phyloP scores from a whole-genome alignment of 2,797 vertebrate genomes.

The Coendou prehensilis region DNA sequence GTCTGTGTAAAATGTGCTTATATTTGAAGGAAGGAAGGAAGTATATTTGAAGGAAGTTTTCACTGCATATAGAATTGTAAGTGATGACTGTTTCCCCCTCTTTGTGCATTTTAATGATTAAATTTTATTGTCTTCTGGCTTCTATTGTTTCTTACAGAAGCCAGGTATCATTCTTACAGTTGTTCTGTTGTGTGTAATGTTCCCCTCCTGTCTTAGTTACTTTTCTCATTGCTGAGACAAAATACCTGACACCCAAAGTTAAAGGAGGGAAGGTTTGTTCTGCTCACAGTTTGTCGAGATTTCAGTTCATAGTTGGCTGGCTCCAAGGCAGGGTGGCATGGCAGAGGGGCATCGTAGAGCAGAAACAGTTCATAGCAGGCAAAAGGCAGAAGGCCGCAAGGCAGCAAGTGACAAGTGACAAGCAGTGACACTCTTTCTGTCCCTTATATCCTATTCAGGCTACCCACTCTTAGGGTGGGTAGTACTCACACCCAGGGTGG shows the following conservation, averaged over 20 bases:
- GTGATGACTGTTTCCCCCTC: not conserved
- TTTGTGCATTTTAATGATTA: not conserved
- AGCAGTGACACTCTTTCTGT: not conserved
- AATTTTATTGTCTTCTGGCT: not conserved
- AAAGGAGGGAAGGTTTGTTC: not conserved
- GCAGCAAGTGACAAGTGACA: not conserved
- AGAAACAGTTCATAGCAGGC: not conserved
- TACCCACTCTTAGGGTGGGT: no score
- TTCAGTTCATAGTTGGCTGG: not conserved
- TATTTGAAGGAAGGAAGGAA: not conserved
- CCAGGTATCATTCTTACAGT: not conserved
- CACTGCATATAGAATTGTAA: not conserved
- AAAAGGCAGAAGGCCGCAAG: not conserved
- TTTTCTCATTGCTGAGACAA: not conserved
- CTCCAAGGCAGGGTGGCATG: not conserved
- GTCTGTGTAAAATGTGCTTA: not conserved
- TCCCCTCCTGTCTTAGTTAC: not conserved
- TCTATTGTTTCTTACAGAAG: not conserved
- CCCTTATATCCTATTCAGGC: not conserved
- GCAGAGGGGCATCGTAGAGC: not conserved
- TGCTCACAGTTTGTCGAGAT: not conserved
- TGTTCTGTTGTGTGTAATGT: not conserved
- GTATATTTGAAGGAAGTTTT: not conserved
- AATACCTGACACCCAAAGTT: not conserved
- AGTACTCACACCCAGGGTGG: no score